Percentiles rank a stretch among this genome's conserved stretches.
Conservation (phyloP, 2,113 vertebrate species). For the Syngnathus floridae region DNA sequence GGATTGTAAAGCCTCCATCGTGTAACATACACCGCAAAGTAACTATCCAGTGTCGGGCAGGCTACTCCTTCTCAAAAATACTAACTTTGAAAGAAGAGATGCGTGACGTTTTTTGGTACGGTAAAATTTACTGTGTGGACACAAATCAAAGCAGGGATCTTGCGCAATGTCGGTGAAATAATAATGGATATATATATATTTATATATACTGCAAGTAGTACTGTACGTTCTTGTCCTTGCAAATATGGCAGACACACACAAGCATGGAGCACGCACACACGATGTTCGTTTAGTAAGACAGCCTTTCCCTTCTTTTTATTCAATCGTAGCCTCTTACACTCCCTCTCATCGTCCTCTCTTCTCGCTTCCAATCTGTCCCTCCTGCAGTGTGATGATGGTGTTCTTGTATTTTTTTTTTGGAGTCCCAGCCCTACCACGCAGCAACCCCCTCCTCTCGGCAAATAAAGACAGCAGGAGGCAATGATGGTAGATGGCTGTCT, state of each 20-base stretch:
- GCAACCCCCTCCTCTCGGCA: background rate
- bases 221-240: background rate
- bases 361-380: background rate
- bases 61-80: no score
- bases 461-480: constrained; percentile 16
- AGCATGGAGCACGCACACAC: background rate
- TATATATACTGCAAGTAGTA: background rate
- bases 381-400: constrained; percentile 27
- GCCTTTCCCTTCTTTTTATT: constrained; percentile 1
- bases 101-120: no score
- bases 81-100: no score
- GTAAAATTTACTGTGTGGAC: no score
- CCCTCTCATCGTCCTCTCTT: background rate
- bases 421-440: no score
- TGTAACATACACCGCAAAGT: background rate
- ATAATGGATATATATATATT: no score
- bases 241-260: background rate
- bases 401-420: background rate
- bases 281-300: constrained; percentile 5
- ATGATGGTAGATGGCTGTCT: constrained; percentile 17
- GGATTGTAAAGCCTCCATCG: background rate
- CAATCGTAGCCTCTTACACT: constrained; percentile 3
- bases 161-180: no score
- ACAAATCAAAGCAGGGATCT: no score
- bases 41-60: no score